A percentile compares a stretch with the other conserved stretches of the same genome.
phyloP scores from a whole-genome alignment of 2,888 invertebrate genomes.

The Megaustenia siamemsis region DNA sequence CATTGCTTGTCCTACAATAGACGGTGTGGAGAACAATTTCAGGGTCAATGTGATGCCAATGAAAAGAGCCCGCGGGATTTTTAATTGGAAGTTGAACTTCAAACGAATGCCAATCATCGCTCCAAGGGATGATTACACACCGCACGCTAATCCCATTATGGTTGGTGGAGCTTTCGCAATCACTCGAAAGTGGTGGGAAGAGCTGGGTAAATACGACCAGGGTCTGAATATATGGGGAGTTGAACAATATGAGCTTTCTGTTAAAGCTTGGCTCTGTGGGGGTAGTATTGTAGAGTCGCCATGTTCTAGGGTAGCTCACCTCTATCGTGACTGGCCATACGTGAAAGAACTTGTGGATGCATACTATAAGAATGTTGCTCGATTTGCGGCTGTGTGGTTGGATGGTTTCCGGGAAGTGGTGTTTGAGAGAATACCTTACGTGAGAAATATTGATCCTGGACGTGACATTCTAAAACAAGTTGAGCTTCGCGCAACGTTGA shows the following conservation, averaged over 20 bases:
- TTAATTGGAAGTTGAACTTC: background rate
- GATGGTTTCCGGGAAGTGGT: conserved; percentile 30
- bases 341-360: background rate
- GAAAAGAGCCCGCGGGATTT: background rate
- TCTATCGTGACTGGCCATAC: background rate
- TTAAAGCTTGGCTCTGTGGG: conserved; percentile 83
- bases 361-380: background rate
- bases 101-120: background rate
- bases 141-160: conserved; percentile 51
- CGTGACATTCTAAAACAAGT: background rate
- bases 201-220: conserved; percentile 96
- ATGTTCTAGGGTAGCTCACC: conserved; percentile 63
- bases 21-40: conserved; percentile 2
- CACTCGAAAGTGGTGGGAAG: conserved; percentile 93
- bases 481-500: conserved; percentile 10
- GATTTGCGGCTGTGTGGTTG: conserved; percentile 30
- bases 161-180: conserved; percentile 97
- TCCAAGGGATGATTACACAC: conserved; percentile 34
- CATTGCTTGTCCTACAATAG: conserved; percentile 48
- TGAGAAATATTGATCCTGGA: background rate
- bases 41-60: background rate
- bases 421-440: background rate
- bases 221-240: conserved; percentile 99
- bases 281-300: conserved; percentile 60
- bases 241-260: conserved; percentile 94